A percentile compares a stretch with the other conserved stretches of the same genome.
Conservation (phyloP, 2,113 vertebrate species). For the Alces alces region DNA sequence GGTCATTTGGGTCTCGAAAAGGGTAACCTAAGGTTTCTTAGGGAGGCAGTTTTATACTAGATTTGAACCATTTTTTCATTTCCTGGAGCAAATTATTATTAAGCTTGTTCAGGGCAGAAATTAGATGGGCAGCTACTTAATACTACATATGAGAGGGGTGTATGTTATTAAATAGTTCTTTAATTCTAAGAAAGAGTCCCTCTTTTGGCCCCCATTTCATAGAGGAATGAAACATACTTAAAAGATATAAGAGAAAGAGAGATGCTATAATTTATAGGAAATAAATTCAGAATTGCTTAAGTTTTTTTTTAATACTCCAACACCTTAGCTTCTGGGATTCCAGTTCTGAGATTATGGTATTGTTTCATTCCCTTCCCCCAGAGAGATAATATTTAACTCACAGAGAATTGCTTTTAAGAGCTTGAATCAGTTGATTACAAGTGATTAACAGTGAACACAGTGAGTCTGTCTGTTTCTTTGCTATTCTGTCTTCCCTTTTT, state of each 20-base stretch:
- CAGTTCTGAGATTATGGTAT: not conserved
- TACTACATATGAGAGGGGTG: not conserved
- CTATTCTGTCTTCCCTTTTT: not conserved
- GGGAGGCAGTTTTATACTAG: not conserved
- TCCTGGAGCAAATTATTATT: not conserved
- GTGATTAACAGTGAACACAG: not conserved
- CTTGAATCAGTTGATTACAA: not conserved
- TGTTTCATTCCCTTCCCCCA: not conserved
- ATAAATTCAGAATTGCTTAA: not conserved
- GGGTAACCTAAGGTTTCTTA: not conserved
- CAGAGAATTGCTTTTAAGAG: not conserved
- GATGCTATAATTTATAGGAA: not conserved
- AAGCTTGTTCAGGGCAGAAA: not conserved
- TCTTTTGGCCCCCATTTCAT: not conserved
- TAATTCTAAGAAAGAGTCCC: not conserved
- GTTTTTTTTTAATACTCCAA: not conserved
- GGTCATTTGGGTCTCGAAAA: not conserved
- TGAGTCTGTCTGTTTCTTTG: not conserved
- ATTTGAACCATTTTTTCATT: constrained; percentile 14
- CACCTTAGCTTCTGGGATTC: not conserved
- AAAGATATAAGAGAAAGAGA: not conserved
- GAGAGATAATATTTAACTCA: not conserved
- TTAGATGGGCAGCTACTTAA: not conserved
- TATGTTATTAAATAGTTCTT: not conserved
- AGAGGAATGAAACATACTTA: not conserved